Evolutionary conservation across 2,797 vertebrate genomes (phyloP), one percentile per base, ranked within the genome.

Genomic region (Sebastes minor): DNA sequence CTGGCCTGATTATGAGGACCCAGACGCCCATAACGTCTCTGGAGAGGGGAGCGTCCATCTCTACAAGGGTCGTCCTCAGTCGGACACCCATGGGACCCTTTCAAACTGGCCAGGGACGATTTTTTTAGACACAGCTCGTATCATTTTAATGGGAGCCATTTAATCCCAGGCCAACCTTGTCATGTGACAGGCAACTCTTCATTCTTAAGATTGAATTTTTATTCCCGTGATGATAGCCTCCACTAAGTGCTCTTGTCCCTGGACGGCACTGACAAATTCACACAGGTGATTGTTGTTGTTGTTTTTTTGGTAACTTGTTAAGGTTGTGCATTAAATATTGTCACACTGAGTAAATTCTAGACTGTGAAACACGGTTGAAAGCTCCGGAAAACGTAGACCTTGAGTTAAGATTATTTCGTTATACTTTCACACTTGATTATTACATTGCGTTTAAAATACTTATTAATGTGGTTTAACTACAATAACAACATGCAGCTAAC

Each of bases 91-190:
- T 59, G 83, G 81, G 80, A 72, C 90, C 65, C 76, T 73, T 79
- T 87, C 78, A 80, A 81, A 79, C 80, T 46, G 87, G 61, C 81
- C 88, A 67, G 82, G 87, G 86, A 23, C 71, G 2, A 23, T 38
- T 66, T 77, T 80, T 84, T 82, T 82, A 74, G 89, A 90, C 86
- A 91, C 90, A 89, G 80, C 87, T 86, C 92, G 90, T 93, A 94
- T 92, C 89, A n/a, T 92, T 93, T 94, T 91, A 92, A 93, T 85
- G 79, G 78, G 61, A 73, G 83, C 61, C 78, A 80, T 92, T 92
- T 93, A 85, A 93, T 94, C 86, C 83, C 80, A 59, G 83, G 77
- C 70, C 86, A 91, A 72, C 93, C 93, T 94, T 93, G 92, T 92
- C 88, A 85, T 87, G 83, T 92, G 91, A 92, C 93, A 90, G 92